These are phyloP conservation scores for Onychostruthus taczanowskii DNA, from an alignment of 2,113 vertebrate genomes.

Conservation along the genomic window DNA sequence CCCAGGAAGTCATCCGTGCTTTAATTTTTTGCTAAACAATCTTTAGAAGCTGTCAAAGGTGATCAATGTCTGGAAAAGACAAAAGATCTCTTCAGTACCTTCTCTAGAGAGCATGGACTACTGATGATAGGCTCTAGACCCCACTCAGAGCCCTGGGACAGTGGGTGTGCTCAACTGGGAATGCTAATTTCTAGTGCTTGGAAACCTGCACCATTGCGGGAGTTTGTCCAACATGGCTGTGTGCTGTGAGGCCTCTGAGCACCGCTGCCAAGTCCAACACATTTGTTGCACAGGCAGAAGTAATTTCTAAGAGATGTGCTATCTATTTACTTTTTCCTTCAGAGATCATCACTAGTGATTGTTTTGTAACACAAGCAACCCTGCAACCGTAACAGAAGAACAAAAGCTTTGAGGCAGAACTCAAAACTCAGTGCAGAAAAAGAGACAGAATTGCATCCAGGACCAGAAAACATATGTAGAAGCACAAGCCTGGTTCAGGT, in stretches of 20 bases:
- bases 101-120: not conserved
- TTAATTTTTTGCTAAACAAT: too few species aligned
- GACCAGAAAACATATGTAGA: not conserved
- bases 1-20: not conserved
- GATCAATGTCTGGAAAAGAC: constrained; percentile 5
- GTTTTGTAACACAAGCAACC: not conserved
- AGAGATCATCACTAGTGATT: not conserved
- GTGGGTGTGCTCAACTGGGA: fast-evolving
- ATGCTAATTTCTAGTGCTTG: not conserved
- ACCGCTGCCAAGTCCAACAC: not conserved
- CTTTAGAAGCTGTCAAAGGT: constrained; percentile 13
- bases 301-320: not conserved
- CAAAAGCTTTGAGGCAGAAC: not conserved
- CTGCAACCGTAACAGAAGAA: not conserved
- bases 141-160: not conserved
- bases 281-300: not conserved
- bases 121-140: not conserved
- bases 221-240: not conserved
- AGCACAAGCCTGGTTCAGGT: not conserved
- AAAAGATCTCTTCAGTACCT: not conserved
- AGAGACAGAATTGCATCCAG: not conserved
- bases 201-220: not conserved
- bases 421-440: not conserved
- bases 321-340: not conserved
- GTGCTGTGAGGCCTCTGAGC: not conserved